These are phyloP conservation scores for Drosophila fuyamai DNA, from an alignment of 1,140 invertebrate genomes.

Conservation along the genomic window DNA sequence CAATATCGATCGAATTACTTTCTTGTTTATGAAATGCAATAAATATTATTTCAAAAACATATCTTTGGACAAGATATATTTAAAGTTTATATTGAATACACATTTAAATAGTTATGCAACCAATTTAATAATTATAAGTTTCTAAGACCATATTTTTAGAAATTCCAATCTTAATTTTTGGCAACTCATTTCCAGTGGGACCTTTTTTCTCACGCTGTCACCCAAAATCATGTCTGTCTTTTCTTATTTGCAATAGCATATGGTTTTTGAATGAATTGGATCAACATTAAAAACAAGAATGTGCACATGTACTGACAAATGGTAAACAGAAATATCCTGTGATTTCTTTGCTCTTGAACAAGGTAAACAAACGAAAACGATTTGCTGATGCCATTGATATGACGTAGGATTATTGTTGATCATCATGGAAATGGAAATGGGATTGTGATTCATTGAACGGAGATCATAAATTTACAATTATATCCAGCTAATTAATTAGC, in stretches of 20 bases:
- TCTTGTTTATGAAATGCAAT: conserved; percentile 37
- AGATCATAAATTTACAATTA: background rate
- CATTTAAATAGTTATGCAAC: too few species aligned
- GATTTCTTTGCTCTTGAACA: conserved; percentile 18
- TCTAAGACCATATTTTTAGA: too few species aligned
- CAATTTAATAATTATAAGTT: too few species aligned
- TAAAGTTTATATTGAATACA: too few species aligned
- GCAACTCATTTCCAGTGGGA: background rate
- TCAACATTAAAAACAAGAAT: background rate
- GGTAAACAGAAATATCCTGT: conserved; percentile 46
- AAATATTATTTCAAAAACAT: conserved; percentile 23
- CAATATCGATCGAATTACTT: conserved; percentile 32
- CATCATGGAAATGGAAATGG: background rate
- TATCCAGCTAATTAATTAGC: background rate
- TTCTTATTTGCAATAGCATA: conserved; percentile 4
- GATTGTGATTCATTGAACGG: conserved; percentile 37
- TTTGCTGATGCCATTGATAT: conserved; percentile 47
- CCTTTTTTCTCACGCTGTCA: conserved; percentile 1
- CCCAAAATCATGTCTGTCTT: background rate
- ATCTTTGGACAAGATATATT: background rate
- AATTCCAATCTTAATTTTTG: too few species aligned
- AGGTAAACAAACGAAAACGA: conserved; percentile 47
- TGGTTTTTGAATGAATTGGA: background rate
- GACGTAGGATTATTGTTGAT: conserved; percentile 43
- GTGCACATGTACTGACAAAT: background rate